These are phyloP conservation scores for Agrypnia vestita DNA, from an alignment of 1,140 invertebrate genomes.

Conservation along the genomic window DNA sequence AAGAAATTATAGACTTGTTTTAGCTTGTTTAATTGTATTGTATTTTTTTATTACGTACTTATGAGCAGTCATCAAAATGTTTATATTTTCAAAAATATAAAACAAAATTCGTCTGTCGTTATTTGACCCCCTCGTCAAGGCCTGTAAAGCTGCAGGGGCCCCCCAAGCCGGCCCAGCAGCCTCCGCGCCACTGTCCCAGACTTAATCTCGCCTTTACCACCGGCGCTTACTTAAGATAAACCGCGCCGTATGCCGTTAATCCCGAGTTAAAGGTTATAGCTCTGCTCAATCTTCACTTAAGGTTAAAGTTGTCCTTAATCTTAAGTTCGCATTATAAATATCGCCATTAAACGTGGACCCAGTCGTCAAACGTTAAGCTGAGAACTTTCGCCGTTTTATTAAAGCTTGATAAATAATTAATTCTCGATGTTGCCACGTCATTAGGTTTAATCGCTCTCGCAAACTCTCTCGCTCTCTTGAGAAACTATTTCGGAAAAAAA, in stretches of 20 bases:
- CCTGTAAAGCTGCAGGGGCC: no score
- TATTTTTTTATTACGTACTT: no score
- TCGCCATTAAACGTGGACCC: not conserved
- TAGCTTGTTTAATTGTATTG: no score
- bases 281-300: not conserved
- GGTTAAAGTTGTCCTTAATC: conserved; percentile 17
- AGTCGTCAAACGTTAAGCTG: not conserved
- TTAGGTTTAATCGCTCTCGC: not conserved
- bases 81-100: no score
- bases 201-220: conserved; percentile 11
- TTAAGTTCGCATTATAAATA: conserved; percentile 23
- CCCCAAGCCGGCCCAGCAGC: no score
- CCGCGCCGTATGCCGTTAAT: conserved; percentile 16
- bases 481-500: no score
- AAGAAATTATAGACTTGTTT: no score
- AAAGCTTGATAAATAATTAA: conserved; percentile 3
- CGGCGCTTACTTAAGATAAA: conserved; percentile 27
- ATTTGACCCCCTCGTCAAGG: no score
- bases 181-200: not conserved
- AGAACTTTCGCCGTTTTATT: conserved; percentile 9
- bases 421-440: not conserved
- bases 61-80: no score
- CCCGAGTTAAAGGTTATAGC: conserved; percentile 11
- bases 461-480: no score
- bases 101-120: no score